phyloP scores from a whole-genome alignment of 2,797 vertebrate species.

The Sebastes baramenuke region DNA sequence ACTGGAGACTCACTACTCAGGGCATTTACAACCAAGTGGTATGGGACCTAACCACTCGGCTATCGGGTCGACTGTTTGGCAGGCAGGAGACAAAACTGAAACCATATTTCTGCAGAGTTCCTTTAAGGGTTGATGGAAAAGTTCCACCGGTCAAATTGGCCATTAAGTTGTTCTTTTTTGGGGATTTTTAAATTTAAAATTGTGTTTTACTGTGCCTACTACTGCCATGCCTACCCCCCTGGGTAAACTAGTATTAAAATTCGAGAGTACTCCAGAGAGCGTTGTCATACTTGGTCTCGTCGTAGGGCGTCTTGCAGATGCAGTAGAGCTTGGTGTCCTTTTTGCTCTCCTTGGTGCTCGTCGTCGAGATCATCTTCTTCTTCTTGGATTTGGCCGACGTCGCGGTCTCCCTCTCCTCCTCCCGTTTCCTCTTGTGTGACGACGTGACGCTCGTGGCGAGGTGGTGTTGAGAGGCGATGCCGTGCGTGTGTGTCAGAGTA shows the following conservation, averaged over 20 bases:
- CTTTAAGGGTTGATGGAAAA: not conserved
- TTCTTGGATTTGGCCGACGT: slow-evolving; percentile 90
- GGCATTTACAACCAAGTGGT: too few species aligned
- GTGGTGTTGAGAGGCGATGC: slow-evolving; percentile 74
- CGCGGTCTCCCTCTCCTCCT: slow-evolving; percentile 86
- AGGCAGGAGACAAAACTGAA: not conserved
- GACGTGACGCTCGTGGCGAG: slow-evolving; percentile 65
- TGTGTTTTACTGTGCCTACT: not conserved
- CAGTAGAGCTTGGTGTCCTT: slow-evolving; percentile 98
- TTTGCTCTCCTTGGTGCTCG: slow-evolving; percentile 93
- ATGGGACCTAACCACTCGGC: too few species aligned
- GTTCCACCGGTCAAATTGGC: not conserved
- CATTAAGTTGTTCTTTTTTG: not conserved
- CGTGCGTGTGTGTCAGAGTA: slow-evolving; percentile 48
- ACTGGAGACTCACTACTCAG: too few species aligned
- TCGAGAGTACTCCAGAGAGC: not conserved
- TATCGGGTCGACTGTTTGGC: not conserved
- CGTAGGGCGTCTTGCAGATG: slow-evolving; percentile 97
- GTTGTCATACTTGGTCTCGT: slow-evolving; percentile 92
- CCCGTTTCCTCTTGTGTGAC: slow-evolving; percentile 91
- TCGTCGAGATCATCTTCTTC: slow-evolving; percentile 96
- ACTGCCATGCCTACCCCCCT: too few species aligned
- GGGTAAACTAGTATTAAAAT: not conserved
- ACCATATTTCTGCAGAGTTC: not conserved
- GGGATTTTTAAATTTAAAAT: not conserved